phyloP scores from a whole-genome alignment of 2,888 invertebrate genomes.

The Phortica okadai region DNA sequence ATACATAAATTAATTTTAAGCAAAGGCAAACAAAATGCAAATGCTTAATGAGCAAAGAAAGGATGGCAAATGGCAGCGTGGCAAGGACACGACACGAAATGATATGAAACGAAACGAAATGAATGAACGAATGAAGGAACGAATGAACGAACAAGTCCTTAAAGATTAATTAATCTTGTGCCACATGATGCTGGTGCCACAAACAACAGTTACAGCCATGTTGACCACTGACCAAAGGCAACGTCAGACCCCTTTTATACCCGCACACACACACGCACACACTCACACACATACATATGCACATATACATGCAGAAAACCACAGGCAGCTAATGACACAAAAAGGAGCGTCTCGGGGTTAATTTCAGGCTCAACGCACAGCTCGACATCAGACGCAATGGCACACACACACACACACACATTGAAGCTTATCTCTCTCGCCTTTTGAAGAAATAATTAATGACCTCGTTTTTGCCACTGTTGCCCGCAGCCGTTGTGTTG shows the following conservation, averaged over 20 bases:
- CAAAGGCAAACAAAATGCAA: conserved; percentile 66
- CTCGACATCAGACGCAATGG: background rate
- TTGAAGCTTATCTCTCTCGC: conserved; percentile 68
- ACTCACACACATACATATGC: background rate
- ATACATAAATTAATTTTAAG: conserved; percentile 63
- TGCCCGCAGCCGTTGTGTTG: conserved; percentile 9
- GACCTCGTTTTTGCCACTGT: conserved; percentile 75
- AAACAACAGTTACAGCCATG: conserved; percentile 51
- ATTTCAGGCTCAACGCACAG: conserved; percentile 51
- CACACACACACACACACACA: conserved; percentile 14
- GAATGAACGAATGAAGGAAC: conserved; percentile 29
- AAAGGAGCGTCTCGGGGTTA: conserved; percentile 62
- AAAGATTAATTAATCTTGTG: conserved; percentile 75
- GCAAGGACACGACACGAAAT: conserved; percentile 15
- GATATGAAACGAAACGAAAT: conserved; percentile 35
- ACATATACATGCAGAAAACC: conserved; percentile 7
- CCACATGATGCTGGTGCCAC: conserved; percentile 64
- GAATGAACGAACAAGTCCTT: conserved; percentile 70
- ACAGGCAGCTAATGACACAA: conserved; percentile 69
- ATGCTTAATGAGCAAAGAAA: conserved; percentile 55
- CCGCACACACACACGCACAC: background rate
- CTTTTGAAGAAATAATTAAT: conserved; percentile 76
- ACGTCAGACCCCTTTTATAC: background rate
- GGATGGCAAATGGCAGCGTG: conserved; percentile 36
- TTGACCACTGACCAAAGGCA: conserved; percentile 25